Evolutionary conservation across 30 jellyfish, hydroid and myxozoan species (phyloP), one percentile per base, ranked within the genome.

Genomic region (Thelohanellus kitauei): DNA sequence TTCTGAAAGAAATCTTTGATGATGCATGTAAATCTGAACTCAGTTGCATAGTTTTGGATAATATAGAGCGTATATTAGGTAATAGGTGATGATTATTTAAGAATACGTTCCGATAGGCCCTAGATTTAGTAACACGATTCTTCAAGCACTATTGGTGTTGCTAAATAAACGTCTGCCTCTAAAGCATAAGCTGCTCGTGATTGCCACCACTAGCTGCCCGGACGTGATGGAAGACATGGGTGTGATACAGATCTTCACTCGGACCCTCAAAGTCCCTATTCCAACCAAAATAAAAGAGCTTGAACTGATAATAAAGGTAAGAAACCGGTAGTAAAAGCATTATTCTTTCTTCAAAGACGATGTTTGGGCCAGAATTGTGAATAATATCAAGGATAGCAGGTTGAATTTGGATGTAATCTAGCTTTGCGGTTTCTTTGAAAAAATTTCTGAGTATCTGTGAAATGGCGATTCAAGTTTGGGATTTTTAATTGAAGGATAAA

Each of bases 81-180:
- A 31, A 30, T 53, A 31, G 20, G 49, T n/a, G 3, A n/a, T n/a
- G 14, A 13, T 33, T 3, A 23, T 21, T 50, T 12, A 29, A 39
- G 97, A 78, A 5, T 78, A 56, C 32, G 97, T 78, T 29, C 88
- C 89, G 3, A 58, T 78, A 16, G 97, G 97, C 4, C 89, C 86
- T 6, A 47, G 97, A 17, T 78, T 78, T 37, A 63, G 89, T 11
- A 78, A 78, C 43, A 23, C 60, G 1, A 66, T 64, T 10, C 52
- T 78, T 14, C 97, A 78, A 57, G 66, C 97, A 1, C 45, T 78
- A 47, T 62, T 78, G 64, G 89, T 78, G n/a, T 31, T 78, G 38
- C 33, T 78, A 50, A 78, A 78, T 52, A 56, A 66, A 47, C 48
- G 66, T 22, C 25, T 54, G 16, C 83, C 67, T 22, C 46, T 53